phyloP scores from a whole-genome alignment of 1,140 invertebrate species.

The Drosophila paulistorum region DNA sequence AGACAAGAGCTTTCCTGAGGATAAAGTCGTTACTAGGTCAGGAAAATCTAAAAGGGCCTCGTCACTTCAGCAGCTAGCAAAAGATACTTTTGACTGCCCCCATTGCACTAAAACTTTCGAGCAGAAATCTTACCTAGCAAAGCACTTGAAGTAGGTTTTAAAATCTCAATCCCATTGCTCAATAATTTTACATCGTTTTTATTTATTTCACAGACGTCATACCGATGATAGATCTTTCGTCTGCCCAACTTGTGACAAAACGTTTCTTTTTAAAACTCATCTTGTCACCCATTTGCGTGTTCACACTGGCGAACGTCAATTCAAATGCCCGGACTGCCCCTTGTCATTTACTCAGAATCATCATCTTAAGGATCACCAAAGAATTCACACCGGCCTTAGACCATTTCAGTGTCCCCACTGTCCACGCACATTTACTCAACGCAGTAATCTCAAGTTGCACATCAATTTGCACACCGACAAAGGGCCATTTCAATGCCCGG shows the following conservation, averaged over 20 bases:
- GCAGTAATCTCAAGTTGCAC: conserved; percentile 11
- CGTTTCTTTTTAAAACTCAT: conserved; percentile 5
- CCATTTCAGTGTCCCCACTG: conserved; percentile 6
- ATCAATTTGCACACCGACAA: conserved; percentile 8
- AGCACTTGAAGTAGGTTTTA: conserved; percentile 6
- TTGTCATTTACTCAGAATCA: background rate
- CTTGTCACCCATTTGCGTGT: conserved; percentile 13
- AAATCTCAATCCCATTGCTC: too few relatives aligned
- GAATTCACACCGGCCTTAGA: conserved; percentile 1
- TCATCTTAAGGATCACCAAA: conserved; percentile 7
- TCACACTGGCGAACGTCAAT: conserved; percentile 4
- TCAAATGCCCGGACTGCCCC: background rate
- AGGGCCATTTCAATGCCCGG: background rate
- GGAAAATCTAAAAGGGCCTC: background rate
- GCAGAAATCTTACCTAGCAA: background rate
- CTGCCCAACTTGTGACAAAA: background rate
- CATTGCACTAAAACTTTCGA: background rate
- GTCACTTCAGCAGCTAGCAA: background rate
- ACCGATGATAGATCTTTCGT: background rate
- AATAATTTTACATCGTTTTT: background rate
- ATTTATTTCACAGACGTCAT: background rate
- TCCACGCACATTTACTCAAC: conserved; percentile 6
- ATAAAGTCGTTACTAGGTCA: background rate
- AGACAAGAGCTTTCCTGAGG: background rate
- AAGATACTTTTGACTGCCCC: background rate